Conservation (phyloP, 2,113 vertebrate species). For the Ellobius talpinus region DNA sequence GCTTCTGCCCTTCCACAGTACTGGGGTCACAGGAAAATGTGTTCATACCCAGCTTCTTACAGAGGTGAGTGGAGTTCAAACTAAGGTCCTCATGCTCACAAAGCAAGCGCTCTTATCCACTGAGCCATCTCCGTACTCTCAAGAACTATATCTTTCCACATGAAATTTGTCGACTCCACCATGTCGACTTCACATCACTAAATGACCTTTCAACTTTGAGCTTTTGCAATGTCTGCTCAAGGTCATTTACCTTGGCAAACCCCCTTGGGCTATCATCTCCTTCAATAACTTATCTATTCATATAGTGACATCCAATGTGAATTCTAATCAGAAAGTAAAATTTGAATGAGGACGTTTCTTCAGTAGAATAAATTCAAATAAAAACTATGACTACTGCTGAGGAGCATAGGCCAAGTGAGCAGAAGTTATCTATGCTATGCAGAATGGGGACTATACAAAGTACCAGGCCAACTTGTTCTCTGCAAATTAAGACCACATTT, state of each 20-base stretch:
- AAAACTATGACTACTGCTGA: background rate
- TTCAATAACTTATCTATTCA: background rate
- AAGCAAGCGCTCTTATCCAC: no score
- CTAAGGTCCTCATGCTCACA: background rate
- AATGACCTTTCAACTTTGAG: background rate
- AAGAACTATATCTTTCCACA: background rate
- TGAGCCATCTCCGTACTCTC: background rate
- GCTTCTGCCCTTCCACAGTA: background rate
- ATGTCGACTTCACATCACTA: background rate
- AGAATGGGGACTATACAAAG: background rate
- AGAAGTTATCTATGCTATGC: background rate
- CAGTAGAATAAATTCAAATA: slow-evolving; percentile 18
- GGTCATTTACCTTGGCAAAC: background rate
- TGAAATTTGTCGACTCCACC: background rate
- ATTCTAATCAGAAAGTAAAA: slow-evolving; percentile 36
- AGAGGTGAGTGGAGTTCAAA: no score
- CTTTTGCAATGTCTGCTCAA: background rate
- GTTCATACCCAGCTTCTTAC: background rate
- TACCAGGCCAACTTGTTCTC: background rate
- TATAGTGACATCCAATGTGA: background rate
- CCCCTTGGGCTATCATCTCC: background rate
- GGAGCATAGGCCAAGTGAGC: no score
- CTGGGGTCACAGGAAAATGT: background rate
- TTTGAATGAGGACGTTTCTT: background rate
- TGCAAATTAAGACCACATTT: background rate